Base-by-base conservation (phyloP, 2,113 vertebrate genomes). In the Seriola dumerili region DNA sequence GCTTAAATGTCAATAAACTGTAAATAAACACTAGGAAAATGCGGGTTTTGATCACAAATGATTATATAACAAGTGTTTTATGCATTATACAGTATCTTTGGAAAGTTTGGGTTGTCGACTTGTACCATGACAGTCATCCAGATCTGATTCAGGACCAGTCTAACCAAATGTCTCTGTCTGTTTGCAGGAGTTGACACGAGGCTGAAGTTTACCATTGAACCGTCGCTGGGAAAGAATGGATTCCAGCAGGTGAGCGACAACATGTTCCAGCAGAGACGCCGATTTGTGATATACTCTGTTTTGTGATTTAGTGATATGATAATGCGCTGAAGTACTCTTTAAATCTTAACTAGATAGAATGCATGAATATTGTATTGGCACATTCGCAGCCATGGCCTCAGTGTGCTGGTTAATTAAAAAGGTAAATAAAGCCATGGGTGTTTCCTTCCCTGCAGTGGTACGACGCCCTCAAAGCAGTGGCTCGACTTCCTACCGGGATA, bases 141-240 rank as follows among this genome's bases (percentile, higher is more conserved):
- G 38, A 21, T 23, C 23, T 55, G 46, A 0, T 38, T 68, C 10
- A 7, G 29, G 5, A n/a, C 10, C 7, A 12, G 23, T 69, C 10
- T 80, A 34, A 86, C 72, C 34, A 4, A 34, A 40, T 64, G 57
- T 68, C 3, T 75, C 50, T 90, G 32, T 76, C 68, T 87, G 62
- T 82, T 91, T 93, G 14, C 70, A 99, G 98, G 98, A 69, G 97
- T 99, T 72, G 98, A 99, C 91, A 99, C 97, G 19, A 97, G 98
- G 87, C 92, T 99, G 94, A 99, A 99, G 92, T 99, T 99, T 74
- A 99, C 98, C 83, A 97, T 99, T 74, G 97, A 99, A 69, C 98
- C 98, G 2, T 98, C 97, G 50, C 89, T 99, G 89, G 97, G 97
- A 79, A 97, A 99, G 89, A 98, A 98, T 92, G 98, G 98, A 72